Evolutionary conservation across 2,888 invertebrate species (phyloP), one percentile per base, ranked within the genome.

Genomic region (Acronicta leporina): DNA sequence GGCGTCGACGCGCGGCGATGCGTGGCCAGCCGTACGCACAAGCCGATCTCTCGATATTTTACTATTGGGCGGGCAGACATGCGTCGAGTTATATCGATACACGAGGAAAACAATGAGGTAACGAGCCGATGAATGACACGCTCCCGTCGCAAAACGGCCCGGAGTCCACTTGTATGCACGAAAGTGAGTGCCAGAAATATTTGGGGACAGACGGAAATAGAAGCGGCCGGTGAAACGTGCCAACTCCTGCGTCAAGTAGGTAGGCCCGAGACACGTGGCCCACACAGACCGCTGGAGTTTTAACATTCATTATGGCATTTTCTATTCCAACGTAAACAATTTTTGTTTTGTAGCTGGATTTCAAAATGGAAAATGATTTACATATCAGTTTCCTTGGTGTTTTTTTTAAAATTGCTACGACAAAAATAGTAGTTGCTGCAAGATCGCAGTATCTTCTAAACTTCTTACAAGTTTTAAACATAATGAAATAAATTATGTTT

Each of bases 91-190:
- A 88, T 90, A 91, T 92, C 89, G 88, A 89, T 87, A 87, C 90
- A 84, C 87, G 87, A 88, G 85, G 88, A 91, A 89, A 90, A 92
- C 92, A 92, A 93, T 89, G 88, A 86, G 87, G 88, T 89, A 91
- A 89, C 88, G 89, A 90, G 87, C 89, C 89, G 92, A 94, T 94
- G 94, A 94, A 94, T 94, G 94, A 94, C 94, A 91, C 76, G 85
- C 83, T 85, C 80, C 78, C 86, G 83, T 83, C 86, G 83, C 85
- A 61, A 84, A 83, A 80, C 81, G 81, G 80, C 82, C 82, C 86
- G 79, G 81, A 87, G 82, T 82, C 80, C 89, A 89, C 90, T 90
- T 89, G 87, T 88, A 91, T 87, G 87, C 84, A 87, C 80, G 81
- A 83, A 87, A 88, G 88, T 88, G 85, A 84, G 81, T 92, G 94